Evolutionary conservation across 2,888 invertebrate genomes (phyloP), one percentile per base, ranked within the genome.

Genomic region (Diarsia dahlii): DNA sequence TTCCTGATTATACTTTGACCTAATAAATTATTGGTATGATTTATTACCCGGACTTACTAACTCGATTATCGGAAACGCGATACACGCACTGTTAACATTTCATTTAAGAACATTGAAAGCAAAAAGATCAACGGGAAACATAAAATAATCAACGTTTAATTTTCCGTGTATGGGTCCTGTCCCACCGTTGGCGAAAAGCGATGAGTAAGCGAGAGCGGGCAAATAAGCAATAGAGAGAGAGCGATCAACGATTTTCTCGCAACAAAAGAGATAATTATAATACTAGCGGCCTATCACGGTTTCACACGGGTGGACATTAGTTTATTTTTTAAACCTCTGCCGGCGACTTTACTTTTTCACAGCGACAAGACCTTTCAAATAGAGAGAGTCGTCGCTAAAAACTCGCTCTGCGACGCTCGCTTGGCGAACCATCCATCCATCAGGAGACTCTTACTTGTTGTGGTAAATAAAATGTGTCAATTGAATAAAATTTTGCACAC

Each of bases 101-200:
- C 60, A 81, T 77, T 73, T 81, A 69, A 71, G 68, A 78, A 66
- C 23, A 60, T 10, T 46, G 45, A 58, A 72, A 68, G 48, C 23
- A 65, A 52, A 75, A 68, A 80, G 64, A 71, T 58, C 56, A 45
- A 54, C 58, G 73, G n/a, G n/a, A 45, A 13, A 63, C 75, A 84
- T 83, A 46, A 84, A 84, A 85, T 74, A 87, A 79, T 81, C 56
- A 81, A 54, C 68, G 54, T 66, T 60, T 79, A 66, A 87, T 83
- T 87, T 66, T 34, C 23, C 69, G 10, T 6, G 39, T 68, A 39
- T 62, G 63, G n/a, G 3, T 9, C 1, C 3, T 45, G 63, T 45
- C 13, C 9, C 63, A 23, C 45, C 1, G 45, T 0, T 8, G 58
- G 20, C n/a, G 45, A 45, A 15, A 1, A 63, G 45, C n/a, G 63